These are phyloP conservation scores for Scaptomyza cyrtandrae DNA, from an alignment of 2,888 invertebrate genomes.

Conservation along the genomic window DNA sequence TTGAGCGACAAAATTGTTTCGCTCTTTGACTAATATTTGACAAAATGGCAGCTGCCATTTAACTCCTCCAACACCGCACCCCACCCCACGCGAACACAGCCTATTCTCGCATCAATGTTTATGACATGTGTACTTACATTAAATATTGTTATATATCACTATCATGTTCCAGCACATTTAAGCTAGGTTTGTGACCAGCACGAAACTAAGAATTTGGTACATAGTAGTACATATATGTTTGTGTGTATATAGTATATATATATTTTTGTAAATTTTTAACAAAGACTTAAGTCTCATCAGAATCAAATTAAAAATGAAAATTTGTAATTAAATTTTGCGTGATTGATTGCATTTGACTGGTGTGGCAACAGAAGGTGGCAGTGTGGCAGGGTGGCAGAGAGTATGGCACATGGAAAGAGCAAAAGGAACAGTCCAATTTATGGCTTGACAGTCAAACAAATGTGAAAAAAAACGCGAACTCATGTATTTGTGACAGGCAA, in stretches of 20 bases:
- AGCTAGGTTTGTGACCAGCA: too few species aligned
- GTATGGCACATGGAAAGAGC: too few species aligned
- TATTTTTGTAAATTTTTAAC: background rate
- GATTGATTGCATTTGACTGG: constrained; percentile 72
- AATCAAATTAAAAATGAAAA: constrained; percentile 47
- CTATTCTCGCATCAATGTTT: too few species aligned
- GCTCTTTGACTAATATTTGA: constrained; percentile 37
- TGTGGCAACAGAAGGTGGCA: constrained; percentile 2
- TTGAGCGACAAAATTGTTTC: constrained; percentile 52
- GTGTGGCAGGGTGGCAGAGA: background rate
- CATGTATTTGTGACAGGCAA: constrained; percentile 59
- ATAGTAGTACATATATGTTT: too few species aligned
- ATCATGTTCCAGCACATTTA: too few species aligned
- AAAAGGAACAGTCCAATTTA: constrained; percentile 29
- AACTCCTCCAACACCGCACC: too few species aligned
- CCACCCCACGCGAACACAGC: too few species aligned
- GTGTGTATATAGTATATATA: background rate
- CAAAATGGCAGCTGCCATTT: constrained; percentile 18
- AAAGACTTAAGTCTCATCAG: constrained; percentile 32
- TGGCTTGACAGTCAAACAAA: constrained; percentile 40
- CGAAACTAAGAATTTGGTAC: too few species aligned
- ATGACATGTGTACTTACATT: background rate
- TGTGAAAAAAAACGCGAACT: constrained; percentile 10
- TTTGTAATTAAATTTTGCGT: constrained; percentile 74
- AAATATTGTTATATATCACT: too few species aligned